Conservation (phyloP, 2,113 vertebrate species). For the Nothobranchius furzeri region DNA sequence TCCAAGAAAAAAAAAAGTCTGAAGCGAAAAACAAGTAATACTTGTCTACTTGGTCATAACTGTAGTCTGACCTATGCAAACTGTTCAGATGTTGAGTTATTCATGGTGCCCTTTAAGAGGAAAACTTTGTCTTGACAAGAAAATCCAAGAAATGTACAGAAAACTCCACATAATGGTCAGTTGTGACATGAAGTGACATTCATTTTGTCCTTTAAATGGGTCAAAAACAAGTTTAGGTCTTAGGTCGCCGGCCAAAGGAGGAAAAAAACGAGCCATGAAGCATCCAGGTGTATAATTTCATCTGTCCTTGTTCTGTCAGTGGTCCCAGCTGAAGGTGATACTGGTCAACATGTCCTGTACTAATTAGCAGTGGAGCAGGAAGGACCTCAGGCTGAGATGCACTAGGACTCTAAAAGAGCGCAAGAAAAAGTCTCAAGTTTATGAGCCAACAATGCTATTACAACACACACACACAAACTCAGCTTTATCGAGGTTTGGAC, state of each 20-base stretch:
- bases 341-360: slow-evolving; percentile 69
- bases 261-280: slow-evolving; percentile 21
- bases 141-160: background rate
- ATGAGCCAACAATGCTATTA: background rate
- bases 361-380: slow-evolving; percentile 61
- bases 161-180: slow-evolving; percentile 25
- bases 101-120: slow-evolving; percentile 32
- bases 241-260: slow-evolving; percentile 32
- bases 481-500: slow-evolving; percentile 1
- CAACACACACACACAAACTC: background rate
- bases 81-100: background rate
- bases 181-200: slow-evolving; percentile 47
- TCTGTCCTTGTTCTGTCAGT: slow-evolving; percentile 72
- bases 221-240: slow-evolving; percentile 50
- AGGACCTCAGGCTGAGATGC: slow-evolving; percentile 57
- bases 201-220: slow-evolving; percentile 62
- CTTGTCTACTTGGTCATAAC: no score
- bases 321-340: slow-evolving; percentile 58
- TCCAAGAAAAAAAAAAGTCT: no score
- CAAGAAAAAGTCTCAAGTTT: slow-evolving; percentile 35
- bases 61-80: background rate
- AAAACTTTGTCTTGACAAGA: background rate
- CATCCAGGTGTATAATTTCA: slow-evolving; percentile 64
- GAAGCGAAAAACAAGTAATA: no score
- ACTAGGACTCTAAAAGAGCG: slow-evolving; percentile 39